These are phyloP conservation scores for Pararge aegeria DNA, from an alignment of 1,140 invertebrate species.

Conservation along the genomic window DNA sequence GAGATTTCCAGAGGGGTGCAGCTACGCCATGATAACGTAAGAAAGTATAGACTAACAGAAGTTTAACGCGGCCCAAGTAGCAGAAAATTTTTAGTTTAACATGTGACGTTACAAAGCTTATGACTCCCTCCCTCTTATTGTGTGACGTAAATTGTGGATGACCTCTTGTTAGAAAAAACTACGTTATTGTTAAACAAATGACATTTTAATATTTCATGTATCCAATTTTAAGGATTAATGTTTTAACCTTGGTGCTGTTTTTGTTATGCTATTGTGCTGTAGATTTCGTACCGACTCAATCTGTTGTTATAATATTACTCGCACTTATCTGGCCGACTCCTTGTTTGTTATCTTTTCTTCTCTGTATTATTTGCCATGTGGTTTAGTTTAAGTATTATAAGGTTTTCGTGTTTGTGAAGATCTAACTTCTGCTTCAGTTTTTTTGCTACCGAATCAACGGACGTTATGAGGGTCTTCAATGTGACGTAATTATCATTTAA, in stretches of 20 bases:
- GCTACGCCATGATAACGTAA: no score
- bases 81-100: no score
- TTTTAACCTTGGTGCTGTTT: background rate
- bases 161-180: no score
- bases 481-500: no score
- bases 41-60: no score
- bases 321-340: constrained; percentile 8
- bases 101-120: no score
- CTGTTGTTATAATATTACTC: background rate
- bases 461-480: no score
- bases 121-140: no score
- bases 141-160: no score
- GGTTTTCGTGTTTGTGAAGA: background rate
- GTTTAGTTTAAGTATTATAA: constrained; percentile 5
- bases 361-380: constrained; percentile 8
- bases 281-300: background rate
- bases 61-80: no score
- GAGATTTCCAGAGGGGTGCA: no score
- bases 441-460: background rate
- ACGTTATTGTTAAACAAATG: background rate
- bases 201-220: background rate
- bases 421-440: background rate
- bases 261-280: constrained; percentile 4
- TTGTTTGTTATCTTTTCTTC: constrained; percentile 6
- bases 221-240: background rate